These are phyloP conservation scores for Oostethus manadensis DNA, from an alignment of 2,113 vertebrate species.

Conservation along the genomic window DNA sequence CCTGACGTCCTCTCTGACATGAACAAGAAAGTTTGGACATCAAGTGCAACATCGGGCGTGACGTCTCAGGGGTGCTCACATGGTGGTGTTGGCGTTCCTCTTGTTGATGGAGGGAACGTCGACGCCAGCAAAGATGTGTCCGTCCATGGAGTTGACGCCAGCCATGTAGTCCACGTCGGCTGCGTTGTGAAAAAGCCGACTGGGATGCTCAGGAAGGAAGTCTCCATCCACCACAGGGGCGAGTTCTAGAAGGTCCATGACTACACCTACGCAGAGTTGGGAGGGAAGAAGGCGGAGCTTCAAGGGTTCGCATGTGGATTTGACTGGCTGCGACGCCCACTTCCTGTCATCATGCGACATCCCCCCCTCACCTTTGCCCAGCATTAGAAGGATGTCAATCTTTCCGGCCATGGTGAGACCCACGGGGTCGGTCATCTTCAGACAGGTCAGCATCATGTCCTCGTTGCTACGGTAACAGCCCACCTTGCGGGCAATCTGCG, in stretches of 20 bases:
- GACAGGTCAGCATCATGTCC: slow-evolving; percentile 71
- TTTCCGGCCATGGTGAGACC: slow-evolving; percentile 73
- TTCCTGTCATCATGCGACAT: no score
- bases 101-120: slow-evolving; percentile 75
- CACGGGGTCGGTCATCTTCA: slow-evolving; percentile 67
- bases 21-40: neutral
- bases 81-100: slow-evolving; percentile 24
- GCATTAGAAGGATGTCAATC: slow-evolving; percentile 52
- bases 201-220: slow-evolving; percentile 75
- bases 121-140: slow-evolving; percentile 71
- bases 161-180: slow-evolving; percentile 77
- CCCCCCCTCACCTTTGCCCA: slow-evolving; percentile 44
- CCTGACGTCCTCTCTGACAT: slow-evolving; percentile 64
- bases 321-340: no score
- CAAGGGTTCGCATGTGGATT: neutral
- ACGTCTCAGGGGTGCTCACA: slow-evolving; percentile 27
- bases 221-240: slow-evolving; percentile 79
- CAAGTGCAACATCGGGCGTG: neutral
- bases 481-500: slow-evolving; percentile 53
- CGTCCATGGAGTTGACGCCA: slow-evolving; percentile 80
- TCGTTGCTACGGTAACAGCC: slow-evolving; percentile 70
- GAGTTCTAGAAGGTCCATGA: slow-evolving; percentile 68
- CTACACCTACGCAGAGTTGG: slow-evolving; percentile 55
- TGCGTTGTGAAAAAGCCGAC: slow-evolving; percentile 71
- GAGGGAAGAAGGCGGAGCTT: neutral